These are phyloP conservation scores for Choristoneura rosaceana DNA, from an alignment of 2,888 invertebrate species.

Conservation along the genomic window DNA sequence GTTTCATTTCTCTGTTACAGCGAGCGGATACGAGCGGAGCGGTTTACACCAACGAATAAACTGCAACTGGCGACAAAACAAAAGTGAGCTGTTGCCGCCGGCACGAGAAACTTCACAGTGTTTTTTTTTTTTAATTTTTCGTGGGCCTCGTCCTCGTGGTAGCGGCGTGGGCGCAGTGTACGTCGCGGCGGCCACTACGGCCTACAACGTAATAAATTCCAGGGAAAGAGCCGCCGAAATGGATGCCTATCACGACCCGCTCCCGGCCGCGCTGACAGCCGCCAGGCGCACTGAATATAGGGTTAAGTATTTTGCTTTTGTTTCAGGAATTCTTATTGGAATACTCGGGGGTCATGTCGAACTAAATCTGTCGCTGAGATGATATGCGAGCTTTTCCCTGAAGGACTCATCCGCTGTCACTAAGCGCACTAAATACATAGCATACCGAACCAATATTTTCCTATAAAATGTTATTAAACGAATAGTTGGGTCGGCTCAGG, in stretches of 20 bases:
- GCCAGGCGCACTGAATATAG: conserved; percentile 8
- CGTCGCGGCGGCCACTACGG: conserved; percentile 44
- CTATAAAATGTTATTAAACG: conserved; percentile 4
- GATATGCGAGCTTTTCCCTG: background rate
- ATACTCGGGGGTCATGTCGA: conserved; percentile 4
- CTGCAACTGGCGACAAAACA: too few relatives aligned
- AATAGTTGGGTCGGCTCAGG: background rate
- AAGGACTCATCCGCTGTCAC: background rate
- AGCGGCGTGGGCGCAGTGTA: conserved; percentile 27
- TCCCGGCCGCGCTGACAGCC: background rate
- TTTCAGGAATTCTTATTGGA: conserved; percentile 21
- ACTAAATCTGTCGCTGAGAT: conserved; percentile 10
- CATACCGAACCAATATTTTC: background rate
- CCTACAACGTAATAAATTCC: conserved; percentile 51
- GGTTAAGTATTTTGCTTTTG: conserved; percentile 19
- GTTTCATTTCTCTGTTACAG: too few relatives aligned
- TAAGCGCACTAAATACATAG: background rate
- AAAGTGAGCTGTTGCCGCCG: too few relatives aligned
- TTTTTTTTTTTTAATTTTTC: too few relatives aligned
- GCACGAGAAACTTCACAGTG: too few relatives aligned
- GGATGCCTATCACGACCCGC: conserved; percentile 35
- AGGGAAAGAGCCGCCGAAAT: conserved; percentile 42
- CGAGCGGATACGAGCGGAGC: too few relatives aligned
- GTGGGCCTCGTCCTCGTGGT: background rate
- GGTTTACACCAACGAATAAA: too few relatives aligned